Evolutionary conservation across 2,888 invertebrate genomes (phyloP).

Genomic region (Carabus problematicus): DNA sequence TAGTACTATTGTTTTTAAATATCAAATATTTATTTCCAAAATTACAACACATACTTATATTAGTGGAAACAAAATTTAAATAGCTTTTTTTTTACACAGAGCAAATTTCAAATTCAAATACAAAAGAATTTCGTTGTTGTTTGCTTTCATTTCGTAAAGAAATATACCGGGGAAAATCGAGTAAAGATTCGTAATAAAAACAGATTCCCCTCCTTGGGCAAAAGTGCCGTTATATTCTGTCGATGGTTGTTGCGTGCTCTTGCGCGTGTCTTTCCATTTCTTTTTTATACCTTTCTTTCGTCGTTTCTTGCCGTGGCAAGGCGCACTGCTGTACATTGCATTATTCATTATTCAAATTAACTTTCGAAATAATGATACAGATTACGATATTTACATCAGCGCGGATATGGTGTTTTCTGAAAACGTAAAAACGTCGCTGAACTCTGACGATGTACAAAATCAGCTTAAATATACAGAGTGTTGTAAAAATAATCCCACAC

Average conservation of each 20-base stretch:
- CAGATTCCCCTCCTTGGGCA: neutral
- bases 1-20: neutral
- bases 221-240: slow-evolving; percentile 5
- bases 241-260: too few relatives aligned
- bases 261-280: neutral
- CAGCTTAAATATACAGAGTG: neutral
- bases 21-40: neutral
- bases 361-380: slow-evolving; percentile 39
- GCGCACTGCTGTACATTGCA: slow-evolving; percentile 21
- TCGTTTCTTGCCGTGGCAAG: neutral
- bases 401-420: neutral
- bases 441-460: slow-evolving; percentile 6
- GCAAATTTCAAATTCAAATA: too few relatives aligned
- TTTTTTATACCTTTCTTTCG: slow-evolving; percentile 5
- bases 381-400: slow-evolving; percentile 27
- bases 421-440: slow-evolving; percentile 20
- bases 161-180: slow-evolving; percentile 10
- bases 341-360: slow-evolving; percentile 42
- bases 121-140: too few relatives aligned
- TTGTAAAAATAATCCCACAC: too few relatives aligned
- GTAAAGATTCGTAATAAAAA: slow-evolving; percentile 15
- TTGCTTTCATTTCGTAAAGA: slow-evolving; percentile 10
- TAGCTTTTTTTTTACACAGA: too few relatives aligned
- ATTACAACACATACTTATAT: too few relatives aligned
- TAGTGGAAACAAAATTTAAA: too few relatives aligned